Evolutionary conservation across 2,888 invertebrate species (phyloP).

Genomic region (Cosmopolites sordidus): DNA sequence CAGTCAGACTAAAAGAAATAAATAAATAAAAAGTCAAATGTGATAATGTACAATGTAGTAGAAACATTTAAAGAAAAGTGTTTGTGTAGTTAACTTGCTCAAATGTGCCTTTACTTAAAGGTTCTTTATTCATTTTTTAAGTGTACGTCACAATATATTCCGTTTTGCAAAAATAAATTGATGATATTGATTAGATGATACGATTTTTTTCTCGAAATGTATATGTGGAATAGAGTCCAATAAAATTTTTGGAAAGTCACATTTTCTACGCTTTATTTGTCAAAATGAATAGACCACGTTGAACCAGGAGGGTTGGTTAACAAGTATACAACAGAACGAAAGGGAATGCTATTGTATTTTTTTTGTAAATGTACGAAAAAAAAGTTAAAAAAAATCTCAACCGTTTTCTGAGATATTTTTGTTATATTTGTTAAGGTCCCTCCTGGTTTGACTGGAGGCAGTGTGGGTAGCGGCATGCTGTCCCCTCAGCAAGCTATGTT

Average conservation of each 20-base stretch:
- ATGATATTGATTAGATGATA: conserved; percentile 26
- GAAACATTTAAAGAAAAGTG: conserved; percentile 30
- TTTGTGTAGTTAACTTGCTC: conserved; percentile 44
- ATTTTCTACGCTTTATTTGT: conserved; percentile 15
- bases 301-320: conserved; percentile 41
- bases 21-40: conserved; percentile 36
- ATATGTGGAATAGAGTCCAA: conserved; percentile 15
- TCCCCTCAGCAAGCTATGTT: conserved; percentile 54
- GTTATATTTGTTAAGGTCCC: conserved; percentile 40
- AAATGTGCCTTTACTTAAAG: conserved; percentile 46
- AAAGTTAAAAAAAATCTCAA: background rate
- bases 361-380: background rate
- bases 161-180: conserved; percentile 28
- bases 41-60: conserved; percentile 40
- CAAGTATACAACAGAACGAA: conserved; percentile 32
- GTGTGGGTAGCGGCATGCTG: conserved; percentile 45
- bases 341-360: background rate
- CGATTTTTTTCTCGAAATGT: conserved; percentile 12
- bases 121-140: background rate
- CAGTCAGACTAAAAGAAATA: conserved; percentile 25
- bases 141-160: background rate
- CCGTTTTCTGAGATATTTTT: conserved; percentile 17
- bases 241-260: conserved; percentile 15
- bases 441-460: conserved; percentile 40
- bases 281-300: conserved; percentile 24